These are phyloP conservation scores for Orchestia grillus DNA, from an alignment of 1,140 invertebrate genomes.

Conservation along the genomic window DNA sequence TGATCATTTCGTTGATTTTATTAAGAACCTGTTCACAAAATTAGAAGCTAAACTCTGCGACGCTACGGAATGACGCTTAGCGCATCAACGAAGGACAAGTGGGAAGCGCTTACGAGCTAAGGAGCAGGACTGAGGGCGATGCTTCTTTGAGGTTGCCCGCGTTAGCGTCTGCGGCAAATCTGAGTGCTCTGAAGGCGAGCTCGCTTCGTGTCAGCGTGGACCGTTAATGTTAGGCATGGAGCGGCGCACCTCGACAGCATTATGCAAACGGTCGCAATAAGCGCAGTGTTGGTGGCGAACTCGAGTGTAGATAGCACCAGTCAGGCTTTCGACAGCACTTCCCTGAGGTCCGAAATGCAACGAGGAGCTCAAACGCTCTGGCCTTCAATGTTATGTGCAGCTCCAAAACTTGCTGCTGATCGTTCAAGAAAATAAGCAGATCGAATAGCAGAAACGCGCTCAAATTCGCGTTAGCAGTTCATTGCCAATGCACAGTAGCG, in stretches of 20 bases:
- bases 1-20: background rate
- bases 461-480: background rate
- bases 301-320: conserved; percentile 46
- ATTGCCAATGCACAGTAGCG: background rate
- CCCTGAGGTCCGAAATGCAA: conserved; percentile 25
- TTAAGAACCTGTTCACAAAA: background rate
- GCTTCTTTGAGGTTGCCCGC: conserved; percentile 18
- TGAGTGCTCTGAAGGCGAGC: background rate
- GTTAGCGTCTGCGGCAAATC: conserved; percentile 26
- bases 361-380: conserved; percentile 12
- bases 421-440: background rate
- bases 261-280: conserved; percentile 54
- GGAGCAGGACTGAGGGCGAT: background rate
- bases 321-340: conserved; percentile 52
- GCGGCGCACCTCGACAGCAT: conserved; percentile 49
- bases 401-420: background rate
- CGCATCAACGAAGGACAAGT: background rate
- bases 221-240: conserved; percentile 51
- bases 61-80: background rate
- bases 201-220: conserved; percentile 9
- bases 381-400: conserved; percentile 10
- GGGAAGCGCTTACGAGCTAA: background rate
- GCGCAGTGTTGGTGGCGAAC: conserved; percentile 44
- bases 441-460: background rate
- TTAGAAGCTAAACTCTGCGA: background rate